Conservation (phyloP, 2,888 invertebrate species). For the Tenthredo distinguenda region DNA sequence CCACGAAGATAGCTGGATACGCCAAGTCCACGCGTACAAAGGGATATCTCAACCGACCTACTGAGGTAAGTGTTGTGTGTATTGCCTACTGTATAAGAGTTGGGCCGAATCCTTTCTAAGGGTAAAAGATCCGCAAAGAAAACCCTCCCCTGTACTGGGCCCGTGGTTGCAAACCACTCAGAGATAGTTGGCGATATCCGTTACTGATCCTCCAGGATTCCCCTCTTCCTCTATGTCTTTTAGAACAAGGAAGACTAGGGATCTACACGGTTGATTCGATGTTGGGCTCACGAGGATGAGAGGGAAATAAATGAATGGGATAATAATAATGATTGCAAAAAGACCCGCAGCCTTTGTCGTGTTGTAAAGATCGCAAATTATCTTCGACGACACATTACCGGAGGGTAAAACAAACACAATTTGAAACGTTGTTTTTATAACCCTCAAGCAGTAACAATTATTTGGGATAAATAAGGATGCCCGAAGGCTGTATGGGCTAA, state of each 20-base stretch:
- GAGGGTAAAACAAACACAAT: not conserved
- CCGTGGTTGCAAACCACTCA: conserved; percentile 11
- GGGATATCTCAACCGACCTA: conserved; percentile 49
- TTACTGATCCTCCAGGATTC: conserved; percentile 28
- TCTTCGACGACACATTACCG: not conserved
- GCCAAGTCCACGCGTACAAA: conserved; percentile 34
- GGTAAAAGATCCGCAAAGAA: conserved; percentile 11
- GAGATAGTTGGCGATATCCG: conserved; percentile 42
- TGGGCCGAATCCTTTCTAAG: not conserved
- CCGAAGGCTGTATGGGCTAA: not conserved
- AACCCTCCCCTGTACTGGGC: not conserved
- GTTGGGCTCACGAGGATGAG: not conserved
- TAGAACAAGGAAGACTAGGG: not conserved
- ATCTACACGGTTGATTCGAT: not conserved
- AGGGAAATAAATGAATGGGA: not conserved
- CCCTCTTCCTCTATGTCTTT: not conserved
- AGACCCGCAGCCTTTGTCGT: not conserved
- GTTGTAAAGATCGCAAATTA: not conserved
- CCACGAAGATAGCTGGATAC: conserved; percentile 37
- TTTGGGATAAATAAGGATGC: not conserved
- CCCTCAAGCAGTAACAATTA: not conserved
- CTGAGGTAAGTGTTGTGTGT: conserved; percentile 29
- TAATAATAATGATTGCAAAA: not conserved
- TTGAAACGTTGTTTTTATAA: not conserved
- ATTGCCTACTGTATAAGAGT: not conserved